phyloP scores from a whole-genome alignment of 2,113 vertebrate species.

The Dicentrarchus labrax region DNA sequence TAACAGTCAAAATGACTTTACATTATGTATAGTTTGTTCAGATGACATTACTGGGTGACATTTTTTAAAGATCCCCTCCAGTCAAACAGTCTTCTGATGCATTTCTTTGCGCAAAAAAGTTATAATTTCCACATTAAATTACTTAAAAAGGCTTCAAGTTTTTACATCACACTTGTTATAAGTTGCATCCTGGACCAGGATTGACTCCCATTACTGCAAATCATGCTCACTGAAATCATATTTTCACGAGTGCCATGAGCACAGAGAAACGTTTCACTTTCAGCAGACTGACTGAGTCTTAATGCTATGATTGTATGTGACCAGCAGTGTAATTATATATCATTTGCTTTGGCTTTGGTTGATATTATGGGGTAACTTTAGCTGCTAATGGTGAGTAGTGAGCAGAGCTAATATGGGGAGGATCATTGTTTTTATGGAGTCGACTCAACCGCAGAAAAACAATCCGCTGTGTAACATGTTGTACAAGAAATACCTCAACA shows the following conservation, averaged over 20 bases:
- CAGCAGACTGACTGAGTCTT: not conserved
- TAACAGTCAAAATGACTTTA: not conserved
- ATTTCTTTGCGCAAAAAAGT: too few relatives aligned
- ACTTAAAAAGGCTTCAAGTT: too few relatives aligned
- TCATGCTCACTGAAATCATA: too few relatives aligned
- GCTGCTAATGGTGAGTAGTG: conserved; percentile 6
- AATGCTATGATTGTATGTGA: conserved; percentile 4
- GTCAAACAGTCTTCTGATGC: too few relatives aligned
- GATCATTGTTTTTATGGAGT: not conserved
- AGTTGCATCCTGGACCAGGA: too few relatives aligned
- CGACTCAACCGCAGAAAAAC: not conserved
- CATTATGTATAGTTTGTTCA: not conserved
- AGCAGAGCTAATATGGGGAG: not conserved
- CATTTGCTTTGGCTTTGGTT: not conserved
- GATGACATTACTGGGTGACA: not conserved
- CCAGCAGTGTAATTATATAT: not conserved
- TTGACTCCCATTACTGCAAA: too few relatives aligned
- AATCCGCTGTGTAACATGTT: not conserved
- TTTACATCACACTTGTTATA: too few relatives aligned
- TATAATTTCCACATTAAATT: too few relatives aligned
- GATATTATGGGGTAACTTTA: conserved; percentile 19
- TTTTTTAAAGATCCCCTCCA: too few relatives aligned
- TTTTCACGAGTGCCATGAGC: too few relatives aligned
- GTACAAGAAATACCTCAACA: not conserved
- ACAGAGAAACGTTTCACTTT: too few relatives aligned